These are phyloP conservation scores for Amphimallon solstitiale DNA, from an alignment of 2,888 invertebrate species.

Conservation along the genomic window DNA sequence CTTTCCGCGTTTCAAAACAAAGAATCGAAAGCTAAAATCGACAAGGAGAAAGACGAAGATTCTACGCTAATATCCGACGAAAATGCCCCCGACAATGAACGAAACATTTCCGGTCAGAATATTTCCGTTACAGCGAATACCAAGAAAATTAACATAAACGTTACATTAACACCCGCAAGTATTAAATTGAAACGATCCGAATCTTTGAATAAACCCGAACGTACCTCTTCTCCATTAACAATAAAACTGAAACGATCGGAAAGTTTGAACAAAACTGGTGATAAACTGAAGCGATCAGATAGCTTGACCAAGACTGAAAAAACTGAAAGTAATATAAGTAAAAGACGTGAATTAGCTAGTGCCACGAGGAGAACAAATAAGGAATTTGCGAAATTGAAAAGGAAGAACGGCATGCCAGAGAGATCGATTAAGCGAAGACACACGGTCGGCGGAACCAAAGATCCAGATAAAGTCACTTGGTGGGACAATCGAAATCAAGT, in stretches of 20 bases:
- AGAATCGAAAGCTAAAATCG: constrained; percentile 52
- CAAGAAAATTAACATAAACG: constrained; percentile 41
- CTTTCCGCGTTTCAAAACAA: constrained; percentile 39
- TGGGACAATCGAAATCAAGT: constrained; percentile 66
- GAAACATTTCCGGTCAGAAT: constrained; percentile 51
- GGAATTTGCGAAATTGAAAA: constrained; percentile 73
- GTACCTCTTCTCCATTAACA: constrained; percentile 60
- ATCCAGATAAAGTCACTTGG: constrained; percentile 75
- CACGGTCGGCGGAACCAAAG: constrained; percentile 94
- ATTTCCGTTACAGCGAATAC: constrained; percentile 47
- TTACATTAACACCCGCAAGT: constrained; percentile 46
- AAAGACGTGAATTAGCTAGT: constrained; percentile 70
- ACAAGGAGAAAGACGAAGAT: constrained; percentile 63
- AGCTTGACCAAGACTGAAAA: constrained; percentile 78
- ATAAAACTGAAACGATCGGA: constrained; percentile 70
- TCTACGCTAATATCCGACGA: constrained; percentile 51
- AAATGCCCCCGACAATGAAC: constrained; percentile 59
- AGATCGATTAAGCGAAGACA: constrained; percentile 88
- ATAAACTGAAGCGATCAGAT: constrained; percentile 69
- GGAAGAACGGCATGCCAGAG: constrained; percentile 83
- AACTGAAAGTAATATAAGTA: constrained; percentile 82
- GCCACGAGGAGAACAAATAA: constrained; percentile 62
- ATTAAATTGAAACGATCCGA: constrained; percentile 69
- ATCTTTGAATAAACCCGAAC: constrained; percentile 69
- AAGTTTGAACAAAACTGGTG: constrained; percentile 69